Evolutionary conservation across 2,888 invertebrate species (phyloP).

Genomic region (Stenotaenia linearis): DNA sequence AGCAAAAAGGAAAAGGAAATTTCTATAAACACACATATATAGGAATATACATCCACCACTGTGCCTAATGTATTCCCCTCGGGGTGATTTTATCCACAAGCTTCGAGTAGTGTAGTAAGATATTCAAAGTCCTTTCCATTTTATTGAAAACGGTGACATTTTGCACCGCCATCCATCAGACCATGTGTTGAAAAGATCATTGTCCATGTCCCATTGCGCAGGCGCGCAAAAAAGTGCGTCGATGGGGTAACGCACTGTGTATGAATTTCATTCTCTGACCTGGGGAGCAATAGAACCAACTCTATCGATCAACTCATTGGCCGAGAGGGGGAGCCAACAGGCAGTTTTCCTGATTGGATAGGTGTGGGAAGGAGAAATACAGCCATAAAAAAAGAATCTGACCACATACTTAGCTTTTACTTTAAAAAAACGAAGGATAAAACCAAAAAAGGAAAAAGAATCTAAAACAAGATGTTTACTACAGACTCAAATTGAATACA

Average conservation of each 20-base stretch:
- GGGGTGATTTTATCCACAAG: background rate
- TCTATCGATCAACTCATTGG: conserved; percentile 26
- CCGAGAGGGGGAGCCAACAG: conserved; percentile 26
- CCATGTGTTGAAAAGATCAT: conserved; percentile 23
- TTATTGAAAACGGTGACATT: conserved; percentile 26
- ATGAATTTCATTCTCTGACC: conserved; percentile 26
- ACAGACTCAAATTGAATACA: background rate
- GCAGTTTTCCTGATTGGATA: conserved; percentile 26
- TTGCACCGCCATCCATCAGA: conserved; percentile 21
- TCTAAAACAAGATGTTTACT: background rate
- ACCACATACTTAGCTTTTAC: conserved; percentile 17
- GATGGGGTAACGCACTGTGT: conserved; percentile 26
- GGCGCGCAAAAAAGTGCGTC: conserved; percentile 22
- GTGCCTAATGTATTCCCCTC: background rate
- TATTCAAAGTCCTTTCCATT: conserved; percentile 22
- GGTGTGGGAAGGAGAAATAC: conserved; percentile 17
- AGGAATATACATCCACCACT: background rate
- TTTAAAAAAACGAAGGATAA: background rate
- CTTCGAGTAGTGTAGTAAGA: background rate
- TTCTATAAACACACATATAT: background rate
- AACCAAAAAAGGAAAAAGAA: background rate
- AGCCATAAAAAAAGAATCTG: conserved; percentile 24
- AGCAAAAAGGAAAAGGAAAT: background rate
- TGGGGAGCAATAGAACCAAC: conserved; percentile 26
- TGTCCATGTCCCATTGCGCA: conserved; percentile 26